Conservation (phyloP, 2,113 vertebrate species). For the Cyanistes caeruleus region DNA sequence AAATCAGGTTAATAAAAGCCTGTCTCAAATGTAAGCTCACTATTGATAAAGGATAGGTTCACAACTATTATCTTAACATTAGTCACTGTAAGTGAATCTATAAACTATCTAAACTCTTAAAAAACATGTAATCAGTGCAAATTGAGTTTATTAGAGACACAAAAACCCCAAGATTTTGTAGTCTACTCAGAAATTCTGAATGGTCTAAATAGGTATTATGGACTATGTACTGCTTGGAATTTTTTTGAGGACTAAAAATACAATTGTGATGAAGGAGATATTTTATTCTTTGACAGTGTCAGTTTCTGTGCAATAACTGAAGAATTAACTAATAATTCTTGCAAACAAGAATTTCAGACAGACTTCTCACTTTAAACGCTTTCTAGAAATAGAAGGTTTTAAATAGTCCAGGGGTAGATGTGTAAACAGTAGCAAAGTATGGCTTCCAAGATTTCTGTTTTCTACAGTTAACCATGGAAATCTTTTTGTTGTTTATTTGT, state of each 20-base stretch:
- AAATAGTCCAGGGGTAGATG: fast-evolving
- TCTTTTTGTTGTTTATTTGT: not conserved
- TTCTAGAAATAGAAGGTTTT: not conserved
- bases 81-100: not conserved
- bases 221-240: not conserved
- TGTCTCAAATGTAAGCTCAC: not conserved
- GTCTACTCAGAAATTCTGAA: not conserved
- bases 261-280: not conserved
- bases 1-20: not conserved
- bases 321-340: not conserved
- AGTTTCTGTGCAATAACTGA: not conserved
- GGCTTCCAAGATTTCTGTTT: not conserved
- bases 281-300: not conserved
- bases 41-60: not conserved
- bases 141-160: not conserved
- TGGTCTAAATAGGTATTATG: not conserved
- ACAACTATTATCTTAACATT: not conserved
- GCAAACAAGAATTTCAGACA: not conserved
- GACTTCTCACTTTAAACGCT: not conserved
- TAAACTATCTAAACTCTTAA: not conserved
- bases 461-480: not conserved
- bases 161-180: fast-evolving
- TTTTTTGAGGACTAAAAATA: not conserved
- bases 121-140: not conserved
- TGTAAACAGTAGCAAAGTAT: not conserved